These are phyloP conservation scores for Rhynchopsitta pachyrhyncha DNA, from an alignment of 2,113 vertebrate genomes.

Conservation along the genomic window DNA sequence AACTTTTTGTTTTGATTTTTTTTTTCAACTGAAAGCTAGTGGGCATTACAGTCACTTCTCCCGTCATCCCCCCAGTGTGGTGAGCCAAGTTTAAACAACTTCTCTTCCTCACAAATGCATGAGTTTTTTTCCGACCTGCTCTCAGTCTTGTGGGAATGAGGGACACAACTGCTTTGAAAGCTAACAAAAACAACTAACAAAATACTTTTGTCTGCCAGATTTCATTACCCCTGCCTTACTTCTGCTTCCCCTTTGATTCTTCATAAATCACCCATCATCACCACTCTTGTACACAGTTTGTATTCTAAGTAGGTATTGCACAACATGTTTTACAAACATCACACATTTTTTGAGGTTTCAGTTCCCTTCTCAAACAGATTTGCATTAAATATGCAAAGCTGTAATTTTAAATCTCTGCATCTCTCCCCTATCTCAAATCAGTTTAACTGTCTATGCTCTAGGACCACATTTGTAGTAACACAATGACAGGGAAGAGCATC, in stretches of 20 bases:
- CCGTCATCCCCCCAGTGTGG: neutral
- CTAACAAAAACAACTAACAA: neutral
- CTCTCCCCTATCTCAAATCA: neutral
- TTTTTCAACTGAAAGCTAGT: neutral
- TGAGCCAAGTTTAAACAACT: neutral
- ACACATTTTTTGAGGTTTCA: neutral
- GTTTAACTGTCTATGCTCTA: neutral
- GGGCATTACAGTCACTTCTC: neutral
- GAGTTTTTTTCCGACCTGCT: neutral
- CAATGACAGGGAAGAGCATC: neutral
- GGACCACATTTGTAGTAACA: neutral
- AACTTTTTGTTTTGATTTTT: neutral
- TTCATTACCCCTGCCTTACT: neutral
- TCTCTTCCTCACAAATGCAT: neutral
- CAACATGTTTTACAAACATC: neutral
- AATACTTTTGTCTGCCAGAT: neutral
- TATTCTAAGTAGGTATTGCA: neutral
- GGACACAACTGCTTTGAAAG: neutral
- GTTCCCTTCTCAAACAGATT: neutral
- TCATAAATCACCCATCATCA: neutral
- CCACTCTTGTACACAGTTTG: neutral
- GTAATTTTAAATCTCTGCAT: neutral
- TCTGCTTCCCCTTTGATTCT: neutral
- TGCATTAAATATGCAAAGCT: neutral
- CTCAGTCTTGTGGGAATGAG: neutral